phyloP scores from a whole-genome alignment of 2,113 vertebrate genomes.

The Xenus cinereus region DNA sequence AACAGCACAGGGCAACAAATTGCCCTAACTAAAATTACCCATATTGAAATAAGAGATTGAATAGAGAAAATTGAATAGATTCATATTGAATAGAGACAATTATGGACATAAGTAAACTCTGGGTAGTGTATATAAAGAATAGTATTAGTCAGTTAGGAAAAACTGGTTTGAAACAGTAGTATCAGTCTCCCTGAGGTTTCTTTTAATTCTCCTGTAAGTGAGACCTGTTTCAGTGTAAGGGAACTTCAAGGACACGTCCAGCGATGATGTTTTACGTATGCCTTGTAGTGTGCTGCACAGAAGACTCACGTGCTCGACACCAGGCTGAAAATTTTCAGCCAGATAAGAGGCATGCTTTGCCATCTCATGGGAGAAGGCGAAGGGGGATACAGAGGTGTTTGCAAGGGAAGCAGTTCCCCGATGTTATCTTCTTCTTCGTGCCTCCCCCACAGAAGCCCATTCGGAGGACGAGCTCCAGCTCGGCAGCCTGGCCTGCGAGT shows the following conservation, averaged over 20 bases:
- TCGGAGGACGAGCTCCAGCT: not conserved
- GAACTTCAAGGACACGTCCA: not conserved
- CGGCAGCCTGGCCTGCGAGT: not conserved
- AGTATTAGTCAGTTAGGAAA: not conserved
- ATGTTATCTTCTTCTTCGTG: not conserved
- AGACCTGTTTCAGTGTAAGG: not conserved
- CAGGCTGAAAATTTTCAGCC: not conserved
- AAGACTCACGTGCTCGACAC: not conserved
- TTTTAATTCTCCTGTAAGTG: not conserved
- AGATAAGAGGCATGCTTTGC: not conserved
- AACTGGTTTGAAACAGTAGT: not conserved
- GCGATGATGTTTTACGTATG: accelerated
- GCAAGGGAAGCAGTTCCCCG: not conserved
- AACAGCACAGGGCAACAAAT: not conserved
- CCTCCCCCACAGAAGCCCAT: not conserved
- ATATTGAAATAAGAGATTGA: not conserved
- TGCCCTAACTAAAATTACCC: not conserved
- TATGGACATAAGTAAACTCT: not conserved
- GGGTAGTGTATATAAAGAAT: not conserved
- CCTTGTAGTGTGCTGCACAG: too few species aligned
- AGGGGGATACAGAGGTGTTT: not conserved
- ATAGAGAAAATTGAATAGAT: too few species aligned
- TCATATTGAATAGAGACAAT: not conserved
- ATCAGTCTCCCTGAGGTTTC: not conserved
- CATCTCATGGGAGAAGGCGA: not conserved